Base-by-base conservation (phyloP, 2,113 vertebrate genomes). In the Nothocercus julius region DNA sequence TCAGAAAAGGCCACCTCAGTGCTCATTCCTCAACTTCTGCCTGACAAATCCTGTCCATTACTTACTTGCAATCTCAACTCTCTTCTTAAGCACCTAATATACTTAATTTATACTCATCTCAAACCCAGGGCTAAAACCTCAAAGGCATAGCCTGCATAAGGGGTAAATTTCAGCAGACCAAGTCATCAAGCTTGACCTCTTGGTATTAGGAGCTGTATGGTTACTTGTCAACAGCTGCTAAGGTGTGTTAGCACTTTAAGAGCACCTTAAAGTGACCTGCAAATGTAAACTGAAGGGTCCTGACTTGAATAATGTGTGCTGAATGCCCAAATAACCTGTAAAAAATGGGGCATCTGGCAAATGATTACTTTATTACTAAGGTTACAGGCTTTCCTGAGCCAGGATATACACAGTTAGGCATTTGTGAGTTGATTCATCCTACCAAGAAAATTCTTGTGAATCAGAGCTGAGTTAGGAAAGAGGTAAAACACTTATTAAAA, bases 151-250 rank as follows among this genome's bases (percentile, higher is more conserved):
- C 75, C 64, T 7, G 12, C 27, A 66, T 44, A 47, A 93, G 90
- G 59, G 85, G 28, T 87, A 56, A 70, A 69, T 92, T 94, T 93
- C 86, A 92, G 69, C n/a, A 87, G 89, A 49, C 20, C 64, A 64
- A 95, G 85, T 89, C 93, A 94, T 90, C 83, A 92, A 84, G 80
- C 66, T 34, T 90, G 86, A 87, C 88, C 92, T 89, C 72, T 76
- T 62, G 85, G 85, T 72, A 88, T 91, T 76, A 84, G 58, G 63
- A 94, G 44, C 19, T 81, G 54, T 21, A 90, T 8, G 77, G 81
- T 59, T 80, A 93, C 87, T 93, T 95, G 92, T 95, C 92, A 96
- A 76, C 92, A 95, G 81, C 91, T 95, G 88, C 28, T 94, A 81
- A 83, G 83, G 69, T 93, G 73, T 51, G 73, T 95, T 74, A 96